Percentiles rank a stretch among this genome's conserved stretches.
phyloP scores from a whole-genome alignment of 2,113 vertebrate genomes.

The Leucoraja erinaceus region DNA sequence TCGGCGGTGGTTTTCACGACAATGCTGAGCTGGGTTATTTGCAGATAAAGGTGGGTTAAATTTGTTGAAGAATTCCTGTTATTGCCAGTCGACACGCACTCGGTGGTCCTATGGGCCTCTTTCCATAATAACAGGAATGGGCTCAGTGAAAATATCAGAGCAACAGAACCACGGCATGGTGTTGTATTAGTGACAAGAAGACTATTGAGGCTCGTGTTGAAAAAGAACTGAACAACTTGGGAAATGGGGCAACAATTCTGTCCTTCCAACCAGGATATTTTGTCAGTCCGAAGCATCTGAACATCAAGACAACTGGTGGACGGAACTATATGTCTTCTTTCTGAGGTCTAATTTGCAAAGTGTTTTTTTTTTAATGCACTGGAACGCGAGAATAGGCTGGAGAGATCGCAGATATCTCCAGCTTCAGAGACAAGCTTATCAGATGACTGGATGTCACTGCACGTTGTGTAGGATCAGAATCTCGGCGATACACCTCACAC shows the following conservation, averaged over 20 bases:
- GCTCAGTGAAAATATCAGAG: neutral
- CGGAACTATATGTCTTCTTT: neutral
- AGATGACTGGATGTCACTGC: neutral
- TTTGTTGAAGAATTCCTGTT: neutral
- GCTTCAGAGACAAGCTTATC: neutral
- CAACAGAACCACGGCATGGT: neutral
- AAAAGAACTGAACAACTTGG: neutral
- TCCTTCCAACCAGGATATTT: neutral
- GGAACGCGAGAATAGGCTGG: neutral
- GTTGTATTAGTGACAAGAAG: neutral
- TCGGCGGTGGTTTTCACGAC: neutral
- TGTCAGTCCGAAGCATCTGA: neutral
- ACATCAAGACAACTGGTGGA: neutral
- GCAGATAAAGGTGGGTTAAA: constrained; percentile 2
- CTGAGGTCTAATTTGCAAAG: neutral
- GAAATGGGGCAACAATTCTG: neutral
- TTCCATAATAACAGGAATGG: neutral
- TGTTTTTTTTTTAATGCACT: neutral
- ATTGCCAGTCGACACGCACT: neutral
- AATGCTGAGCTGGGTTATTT: neutral
- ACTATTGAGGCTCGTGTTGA: too few species aligned
- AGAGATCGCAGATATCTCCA: constrained; percentile 19
- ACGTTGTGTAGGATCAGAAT: neutral
- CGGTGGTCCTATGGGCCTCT: too few species aligned
- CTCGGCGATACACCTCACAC: neutral